Base-by-base conservation (phyloP, 2,113 vertebrate species). In the Apteryx owenii region DNA sequence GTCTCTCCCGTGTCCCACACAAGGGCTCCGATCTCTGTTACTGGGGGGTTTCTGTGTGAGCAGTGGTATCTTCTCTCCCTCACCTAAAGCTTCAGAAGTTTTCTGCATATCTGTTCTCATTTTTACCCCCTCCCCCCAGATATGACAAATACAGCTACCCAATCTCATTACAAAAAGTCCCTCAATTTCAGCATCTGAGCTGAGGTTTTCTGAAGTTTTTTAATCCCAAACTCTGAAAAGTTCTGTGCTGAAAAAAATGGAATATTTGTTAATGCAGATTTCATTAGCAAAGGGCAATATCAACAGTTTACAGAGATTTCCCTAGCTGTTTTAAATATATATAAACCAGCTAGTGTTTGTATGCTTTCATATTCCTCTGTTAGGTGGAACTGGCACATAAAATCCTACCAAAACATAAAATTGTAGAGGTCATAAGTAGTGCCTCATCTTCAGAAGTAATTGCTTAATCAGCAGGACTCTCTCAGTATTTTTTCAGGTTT, bases 351-450 rank as follows among this genome's bases (percentile, higher is more conserved):
- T 88, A 60, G 68, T 56, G 75, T 81, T 81, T 70, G 36, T 60
- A 88, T 61, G 68, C 94, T 95, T 97, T 97, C n/a, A 95, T 96
- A 93, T 72, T 89, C 62, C 68, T 58, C 79, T 78, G 61, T 48
- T 78, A 88, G 51, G 33, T 25, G 40, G 89, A 89, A 64, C 33
- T 85, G 72, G 48, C 54, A 75, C 17, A 60, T 15, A 86, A 54
- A 68, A 94, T 66, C 40, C 36, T 85, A 81, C 54, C 31, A 85
- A 97, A 96, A 90, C 81, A 90, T 29, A 58, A 19, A 65, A 83
- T 62, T 31, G 73, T 54, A 42, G 66, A 85, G 68, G 83, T 80
- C 4, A 18, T 81, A 94, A 97, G 88, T 91, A 97, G 89, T 89
- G 75, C 36, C 71, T 56, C 46, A 88, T 80, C n/a, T 83, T 91